A percentile compares a stretch with the other conserved stretches of the same genome.
Evolutionary conservation across 2,888 invertebrate species (phyloP).

Genomic region (Ophion obscuratus): DNA sequence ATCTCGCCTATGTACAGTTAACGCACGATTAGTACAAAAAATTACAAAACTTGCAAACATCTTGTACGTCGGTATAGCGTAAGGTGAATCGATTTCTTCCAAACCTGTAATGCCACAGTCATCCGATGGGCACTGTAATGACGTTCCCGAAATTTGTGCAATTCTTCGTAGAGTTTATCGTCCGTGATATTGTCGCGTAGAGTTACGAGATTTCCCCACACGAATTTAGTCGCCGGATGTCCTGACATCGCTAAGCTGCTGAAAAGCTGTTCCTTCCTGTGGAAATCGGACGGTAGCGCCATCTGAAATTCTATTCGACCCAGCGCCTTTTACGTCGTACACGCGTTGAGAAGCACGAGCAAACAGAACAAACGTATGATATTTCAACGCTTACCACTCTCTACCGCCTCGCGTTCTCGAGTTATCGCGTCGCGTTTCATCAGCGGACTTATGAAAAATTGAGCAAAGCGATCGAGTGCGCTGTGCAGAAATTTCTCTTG

Average conservation of each 20-base stretch:
- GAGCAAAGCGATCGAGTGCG: constrained; percentile 94
- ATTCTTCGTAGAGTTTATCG: constrained; percentile 88
- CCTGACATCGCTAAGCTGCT: constrained; percentile 88
- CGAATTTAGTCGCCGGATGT: constrained; percentile 92
- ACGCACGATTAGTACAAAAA: not conserved
- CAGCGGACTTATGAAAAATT: constrained; percentile 94
- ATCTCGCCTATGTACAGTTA: constrained; percentile 84
- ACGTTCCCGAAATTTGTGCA: constrained; percentile 90
- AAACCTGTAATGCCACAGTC: constrained; percentile 93
- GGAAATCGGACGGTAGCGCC: constrained; percentile 90
- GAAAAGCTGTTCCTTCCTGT: constrained; percentile 91
- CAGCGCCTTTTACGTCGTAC: not conserved
- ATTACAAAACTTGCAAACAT: not conserved
- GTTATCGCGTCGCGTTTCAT: constrained; percentile 94
- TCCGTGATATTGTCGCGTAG: constrained; percentile 89
- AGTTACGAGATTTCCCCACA: constrained; percentile 93
- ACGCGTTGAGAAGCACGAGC: not conserved
- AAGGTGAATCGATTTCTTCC: constrained; percentile 45
- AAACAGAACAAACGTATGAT: not conserved
- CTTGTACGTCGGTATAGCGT: not conserved
- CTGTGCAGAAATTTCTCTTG: constrained; percentile 91
- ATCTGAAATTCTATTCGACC: constrained; percentile 91
- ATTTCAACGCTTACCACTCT: constrained; percentile 88
- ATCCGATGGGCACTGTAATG: constrained; percentile 95
- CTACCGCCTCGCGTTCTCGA: constrained; percentile 94